phyloP scores from a whole-genome alignment of 2,113 vertebrate species.

The Gallinago paraguaiae region DNA sequence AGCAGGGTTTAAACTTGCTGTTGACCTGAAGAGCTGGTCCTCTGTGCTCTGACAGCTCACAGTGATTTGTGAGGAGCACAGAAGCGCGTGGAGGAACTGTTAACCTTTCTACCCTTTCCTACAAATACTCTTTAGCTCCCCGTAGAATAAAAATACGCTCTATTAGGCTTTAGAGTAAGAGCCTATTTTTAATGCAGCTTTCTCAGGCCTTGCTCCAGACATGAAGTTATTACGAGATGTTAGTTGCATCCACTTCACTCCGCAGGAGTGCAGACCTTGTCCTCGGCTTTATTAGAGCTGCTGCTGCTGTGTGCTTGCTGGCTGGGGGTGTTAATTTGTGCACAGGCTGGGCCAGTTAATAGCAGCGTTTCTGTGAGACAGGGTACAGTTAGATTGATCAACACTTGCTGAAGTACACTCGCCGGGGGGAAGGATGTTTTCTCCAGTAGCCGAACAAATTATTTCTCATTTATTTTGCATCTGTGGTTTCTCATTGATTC shows the following conservation, averaged over 20 bases:
- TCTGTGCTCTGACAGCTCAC: not conserved
- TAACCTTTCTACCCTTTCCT: constrained; percentile 19
- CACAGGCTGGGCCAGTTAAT: not conserved
- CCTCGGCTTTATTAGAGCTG: not conserved
- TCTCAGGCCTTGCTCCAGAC: not conserved
- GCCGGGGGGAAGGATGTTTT: not conserved
- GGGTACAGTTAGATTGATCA: not conserved
- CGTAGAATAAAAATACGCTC: not conserved
- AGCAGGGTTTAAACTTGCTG: not conserved
- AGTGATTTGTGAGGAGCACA: not conserved
- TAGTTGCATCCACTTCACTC: not conserved
- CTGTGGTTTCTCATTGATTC: not conserved
- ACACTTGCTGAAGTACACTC: not conserved
- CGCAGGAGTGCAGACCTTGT: not conserved
- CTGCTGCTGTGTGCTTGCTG: not conserved
- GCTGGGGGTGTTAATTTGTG: not conserved
- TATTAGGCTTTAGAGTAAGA: not conserved
- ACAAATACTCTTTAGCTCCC: not conserved
- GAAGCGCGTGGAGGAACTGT: not conserved
- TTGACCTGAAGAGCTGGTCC: not conserved
- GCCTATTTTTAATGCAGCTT: not conserved
- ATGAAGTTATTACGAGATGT: not conserved
- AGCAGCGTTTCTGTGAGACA: not conserved
- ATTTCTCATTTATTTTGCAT: not conserved
- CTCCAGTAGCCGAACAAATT: not conserved